These are phyloP conservation scores for Numenius phaeopus DNA, from an alignment of 2,797 vertebrate species.

Conservation along the genomic window DNA sequence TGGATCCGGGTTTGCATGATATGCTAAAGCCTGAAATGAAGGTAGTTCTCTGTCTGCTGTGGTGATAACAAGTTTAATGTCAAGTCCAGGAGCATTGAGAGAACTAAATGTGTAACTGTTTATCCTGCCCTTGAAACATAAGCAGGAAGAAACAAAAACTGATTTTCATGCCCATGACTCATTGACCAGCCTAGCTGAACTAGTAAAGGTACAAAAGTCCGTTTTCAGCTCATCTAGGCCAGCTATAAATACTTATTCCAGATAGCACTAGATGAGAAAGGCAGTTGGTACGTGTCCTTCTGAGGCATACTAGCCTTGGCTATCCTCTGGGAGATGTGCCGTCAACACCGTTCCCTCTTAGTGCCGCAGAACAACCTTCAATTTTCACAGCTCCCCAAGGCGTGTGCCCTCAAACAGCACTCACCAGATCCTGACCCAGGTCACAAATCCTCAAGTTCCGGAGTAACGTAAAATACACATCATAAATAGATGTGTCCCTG, in stretches of 20 bases:
- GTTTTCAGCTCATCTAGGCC: background rate
- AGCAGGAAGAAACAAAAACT: background rate
- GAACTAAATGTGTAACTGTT: background rate
- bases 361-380: background rate
- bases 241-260: background rate
- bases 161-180: background rate
- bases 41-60: background rate
- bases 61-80: background rate
- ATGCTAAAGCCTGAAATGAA: background rate
- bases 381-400: background rate
- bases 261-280: background rate
- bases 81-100: background rate
- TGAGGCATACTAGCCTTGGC: rapidly evolving
- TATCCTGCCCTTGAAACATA: background rate
- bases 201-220: background rate
- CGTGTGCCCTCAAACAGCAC: background rate
- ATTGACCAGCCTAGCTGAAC: background rate
- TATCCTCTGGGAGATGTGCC: background rate
- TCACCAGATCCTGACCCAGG: background rate
- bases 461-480: slow-evolving; percentile 1
- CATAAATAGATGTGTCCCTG: background rate
- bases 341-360: background rate
- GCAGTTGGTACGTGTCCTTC: rapidly evolving
- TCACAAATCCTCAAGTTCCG: background rate
- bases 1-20: background rate